A percentile compares a stretch with the other conserved stretches of the same genome.
Conservation (phyloP, 2,113 vertebrate genomes). For the Oncorhynchus kisutch region DNA sequence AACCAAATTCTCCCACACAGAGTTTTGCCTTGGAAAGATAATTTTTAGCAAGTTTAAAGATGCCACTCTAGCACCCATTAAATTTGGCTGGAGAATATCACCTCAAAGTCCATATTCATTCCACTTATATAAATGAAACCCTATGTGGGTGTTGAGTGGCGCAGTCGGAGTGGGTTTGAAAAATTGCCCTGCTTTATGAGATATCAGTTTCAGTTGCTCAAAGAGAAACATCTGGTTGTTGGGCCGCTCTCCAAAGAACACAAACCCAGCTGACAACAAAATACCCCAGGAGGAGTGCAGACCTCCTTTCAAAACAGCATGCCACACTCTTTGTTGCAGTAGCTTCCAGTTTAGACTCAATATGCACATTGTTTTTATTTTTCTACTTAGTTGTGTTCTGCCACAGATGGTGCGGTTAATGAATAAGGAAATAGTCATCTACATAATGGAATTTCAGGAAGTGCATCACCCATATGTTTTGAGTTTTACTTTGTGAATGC, state of each 20-base stretch:
- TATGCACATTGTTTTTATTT: conserved; percentile 8
- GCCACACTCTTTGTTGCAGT: conserved; percentile 45
- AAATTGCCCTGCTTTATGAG: conserved; percentile 47
- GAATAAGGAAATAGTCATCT: conserved; percentile 27
- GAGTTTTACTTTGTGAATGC: conserved; percentile 27
- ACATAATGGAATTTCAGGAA: conserved; percentile 33
- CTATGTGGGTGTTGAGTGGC: conserved; percentile 70
- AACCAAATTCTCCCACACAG: conserved; percentile 57
- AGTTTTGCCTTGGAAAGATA: conserved; percentile 53
- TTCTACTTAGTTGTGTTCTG: background rate
- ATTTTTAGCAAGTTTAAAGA: conserved; percentile 57
- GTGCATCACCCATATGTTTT: conserved; percentile 32
- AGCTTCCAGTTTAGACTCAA: conserved; percentile 36
- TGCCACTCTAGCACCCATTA: conserved; percentile 45
- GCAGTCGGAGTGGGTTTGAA: conserved; percentile 61
- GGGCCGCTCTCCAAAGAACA: conserved; percentile 72
- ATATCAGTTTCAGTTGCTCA: conserved; percentile 76
- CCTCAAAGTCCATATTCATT: conserved; percentile 70
- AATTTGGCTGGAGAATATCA: conserved; percentile 61
- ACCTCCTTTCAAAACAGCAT: conserved; percentile 66
- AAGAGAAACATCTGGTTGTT: conserved; percentile 80
- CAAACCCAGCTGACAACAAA: conserved; percentile 60
- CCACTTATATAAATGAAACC: conserved; percentile 65
- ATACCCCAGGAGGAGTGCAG: conserved; percentile 56
- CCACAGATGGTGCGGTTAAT: conserved; percentile 10